Percentiles rank a stretch among this genome's conserved stretches.
Conservation (phyloP, 2,888 invertebrate species). For the Sphinx pinastri region DNA sequence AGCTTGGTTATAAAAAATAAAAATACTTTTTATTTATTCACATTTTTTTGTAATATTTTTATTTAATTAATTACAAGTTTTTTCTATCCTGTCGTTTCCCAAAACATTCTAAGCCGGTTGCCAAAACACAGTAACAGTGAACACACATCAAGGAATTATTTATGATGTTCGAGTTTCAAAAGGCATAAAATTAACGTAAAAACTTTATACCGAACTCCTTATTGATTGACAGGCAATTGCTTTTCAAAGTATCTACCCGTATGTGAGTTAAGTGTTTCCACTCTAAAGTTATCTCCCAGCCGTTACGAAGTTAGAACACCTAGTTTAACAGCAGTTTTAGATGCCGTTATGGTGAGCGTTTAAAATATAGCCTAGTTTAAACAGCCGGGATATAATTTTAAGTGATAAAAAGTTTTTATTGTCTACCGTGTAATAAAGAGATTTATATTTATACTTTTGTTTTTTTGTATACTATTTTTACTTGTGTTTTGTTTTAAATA, state of each 20-base stretch:
- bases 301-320: constrained; percentile 24
- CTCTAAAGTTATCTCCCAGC: constrained; percentile 26
- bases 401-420: constrained; percentile 15
- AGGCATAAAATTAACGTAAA: constrained; percentile 21
- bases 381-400: constrained; percentile 11
- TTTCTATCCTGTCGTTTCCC: too few relatives aligned
- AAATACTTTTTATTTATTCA: too few relatives aligned
- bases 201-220: constrained; percentile 10
- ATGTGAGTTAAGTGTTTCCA: constrained; percentile 24
- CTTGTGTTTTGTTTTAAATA: background rate
- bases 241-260: constrained; percentile 13
- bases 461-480: background rate
- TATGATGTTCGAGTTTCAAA: background rate
- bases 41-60: too few relatives aligned
- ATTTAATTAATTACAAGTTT: too few relatives aligned
- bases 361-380: constrained; percentile 22
- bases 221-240: constrained; percentile 28
- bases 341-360: constrained; percentile 11
- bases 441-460: background rate
- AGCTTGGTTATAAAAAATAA: too few relatives aligned
- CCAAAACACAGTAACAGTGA: too few relatives aligned
- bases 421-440: constrained; percentile 2
- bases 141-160: constrained; percentile 1
- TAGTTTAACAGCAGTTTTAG: constrained; percentile 24
- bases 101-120: too few relatives aligned